A percentile compares a stretch with the other conserved stretches of the same genome.
Conservation (phyloP, 1,140 invertebrate genomes). For the Globodera ellingtonae region DNA sequence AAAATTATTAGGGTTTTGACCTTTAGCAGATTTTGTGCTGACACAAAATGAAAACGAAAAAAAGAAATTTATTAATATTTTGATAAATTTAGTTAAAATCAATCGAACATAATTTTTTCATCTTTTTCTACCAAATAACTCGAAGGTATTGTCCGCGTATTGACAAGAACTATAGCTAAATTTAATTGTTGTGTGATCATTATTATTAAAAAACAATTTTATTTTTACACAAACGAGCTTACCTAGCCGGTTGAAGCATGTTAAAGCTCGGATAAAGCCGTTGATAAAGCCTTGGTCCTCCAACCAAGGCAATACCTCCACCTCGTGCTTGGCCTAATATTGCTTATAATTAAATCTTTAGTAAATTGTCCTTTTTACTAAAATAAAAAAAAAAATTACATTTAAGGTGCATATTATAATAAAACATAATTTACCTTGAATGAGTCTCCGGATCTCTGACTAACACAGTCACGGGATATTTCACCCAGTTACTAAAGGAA, state of each 20-base stretch:
- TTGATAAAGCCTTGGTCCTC: too few species aligned
- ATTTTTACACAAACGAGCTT: background rate
- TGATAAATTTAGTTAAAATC: too few species aligned
- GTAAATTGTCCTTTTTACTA: background rate
- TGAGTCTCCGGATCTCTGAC: constrained; percentile 64
- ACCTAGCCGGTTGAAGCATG: constrained; percentile 58
- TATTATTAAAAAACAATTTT: background rate
- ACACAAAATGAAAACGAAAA: too few species aligned
- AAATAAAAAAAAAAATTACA: background rate
- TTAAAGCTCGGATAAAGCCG: constrained; percentile 65
- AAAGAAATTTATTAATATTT: too few species aligned
- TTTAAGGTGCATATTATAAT: background rate
- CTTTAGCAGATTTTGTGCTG: too few species aligned
- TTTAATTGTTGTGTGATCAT: background rate
- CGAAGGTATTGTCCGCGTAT: constrained; percentile 65
- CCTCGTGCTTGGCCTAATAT: constrained; percentile 55
- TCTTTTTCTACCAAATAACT: constrained; percentile 60
- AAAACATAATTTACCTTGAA: constrained; percentile 50
- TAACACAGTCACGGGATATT: too few species aligned
- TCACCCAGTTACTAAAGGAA: too few species aligned
- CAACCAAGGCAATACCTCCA: constrained; percentile 62
- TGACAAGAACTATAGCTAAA: constrained; percentile 53
- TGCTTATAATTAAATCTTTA: too few species aligned
- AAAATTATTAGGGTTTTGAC: too few species aligned
- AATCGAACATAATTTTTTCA: background rate